phyloP scores from a whole-genome alignment of 2,113 vertebrate genomes.

The Rhineura floridana region DNA sequence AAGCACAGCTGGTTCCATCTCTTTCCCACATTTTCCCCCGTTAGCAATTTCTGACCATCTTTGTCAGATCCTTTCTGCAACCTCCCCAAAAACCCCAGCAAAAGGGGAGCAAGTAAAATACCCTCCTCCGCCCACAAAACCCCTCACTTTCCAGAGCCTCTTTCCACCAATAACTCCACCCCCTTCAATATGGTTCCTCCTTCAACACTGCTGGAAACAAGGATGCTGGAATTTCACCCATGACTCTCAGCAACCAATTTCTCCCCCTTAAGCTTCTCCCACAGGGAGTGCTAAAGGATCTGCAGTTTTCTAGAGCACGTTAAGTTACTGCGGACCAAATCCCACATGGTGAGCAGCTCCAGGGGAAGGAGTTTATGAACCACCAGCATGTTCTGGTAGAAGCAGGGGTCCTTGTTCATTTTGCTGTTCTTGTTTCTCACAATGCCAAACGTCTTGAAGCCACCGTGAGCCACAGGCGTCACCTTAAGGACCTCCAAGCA shows the following conservation, averaged over 20 bases:
- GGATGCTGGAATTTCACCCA: not conserved
- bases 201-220: accelerated
- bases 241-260: not conserved
- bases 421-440: slow-evolving; percentile 90
- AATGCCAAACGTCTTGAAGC: slow-evolving; percentile 96
- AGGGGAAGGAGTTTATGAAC: slow-evolving; percentile 94
- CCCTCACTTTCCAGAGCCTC: not conserved
- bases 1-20: not conserved
- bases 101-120: slow-evolving; percentile 61
- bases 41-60: not conserved
- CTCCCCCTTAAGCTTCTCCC: not conserved
- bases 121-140: not conserved
- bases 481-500: slow-evolving; percentile 90
- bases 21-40: not conserved
- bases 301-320: slow-evolving; percentile 86
- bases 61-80: not conserved
- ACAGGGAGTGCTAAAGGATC: slow-evolving; percentile 78
- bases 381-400: slow-evolving; percentile 91
- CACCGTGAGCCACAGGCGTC: slow-evolving; percentile 82
- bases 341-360: slow-evolving; percentile 91
- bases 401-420: slow-evolving; percentile 94
- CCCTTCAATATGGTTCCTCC: accelerated
- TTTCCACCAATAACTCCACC: not conserved
- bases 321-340: slow-evolving; percentile 88
- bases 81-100: slow-evolving; percentile 62